These are phyloP conservation scores for Campoplex capitator DNA, from an alignment of 2,888 invertebrate species.

Conservation along the genomic window DNA sequence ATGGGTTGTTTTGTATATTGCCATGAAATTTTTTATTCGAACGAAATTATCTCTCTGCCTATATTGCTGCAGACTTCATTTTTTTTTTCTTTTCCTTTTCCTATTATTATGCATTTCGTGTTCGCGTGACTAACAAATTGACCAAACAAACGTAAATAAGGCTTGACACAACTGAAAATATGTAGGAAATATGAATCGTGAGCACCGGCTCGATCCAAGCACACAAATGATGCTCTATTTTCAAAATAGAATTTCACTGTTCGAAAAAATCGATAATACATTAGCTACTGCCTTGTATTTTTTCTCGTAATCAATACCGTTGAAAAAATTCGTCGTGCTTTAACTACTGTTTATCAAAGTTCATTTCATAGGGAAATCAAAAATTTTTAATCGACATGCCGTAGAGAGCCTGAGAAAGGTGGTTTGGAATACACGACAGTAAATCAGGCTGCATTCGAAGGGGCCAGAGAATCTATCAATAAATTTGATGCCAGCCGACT, in stretches of 20 bases:
- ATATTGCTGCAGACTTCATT: not conserved
- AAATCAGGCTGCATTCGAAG: conserved; percentile 38
- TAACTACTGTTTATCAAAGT: not conserved
- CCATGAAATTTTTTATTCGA: no score
- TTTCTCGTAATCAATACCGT: not conserved
- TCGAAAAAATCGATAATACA: not conserved
- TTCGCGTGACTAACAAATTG: conserved; percentile 22
- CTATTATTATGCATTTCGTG: conserved; percentile 1
- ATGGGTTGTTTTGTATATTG: no score
- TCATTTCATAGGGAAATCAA: no score
- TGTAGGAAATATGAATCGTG: not conserved
- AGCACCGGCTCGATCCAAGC: not conserved
- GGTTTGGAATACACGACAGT: conserved; percentile 2
- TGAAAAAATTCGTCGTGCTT: not conserved
- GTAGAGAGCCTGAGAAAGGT: conserved; percentile 16
- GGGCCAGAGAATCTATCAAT: not conserved
- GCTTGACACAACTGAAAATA: not conserved
- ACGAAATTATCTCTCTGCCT: not conserved
- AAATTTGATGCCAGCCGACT: not conserved
- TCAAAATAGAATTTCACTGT: not conserved
- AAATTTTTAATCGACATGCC: not conserved
- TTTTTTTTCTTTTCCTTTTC: not conserved
- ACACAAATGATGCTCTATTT: not conserved
- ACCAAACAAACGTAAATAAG: conserved; percentile 16
- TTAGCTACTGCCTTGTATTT: not conserved